These are phyloP conservation scores for Xiphias gladius DNA, from an alignment of 2,113 vertebrate genomes.

Conservation along the genomic window DNA sequence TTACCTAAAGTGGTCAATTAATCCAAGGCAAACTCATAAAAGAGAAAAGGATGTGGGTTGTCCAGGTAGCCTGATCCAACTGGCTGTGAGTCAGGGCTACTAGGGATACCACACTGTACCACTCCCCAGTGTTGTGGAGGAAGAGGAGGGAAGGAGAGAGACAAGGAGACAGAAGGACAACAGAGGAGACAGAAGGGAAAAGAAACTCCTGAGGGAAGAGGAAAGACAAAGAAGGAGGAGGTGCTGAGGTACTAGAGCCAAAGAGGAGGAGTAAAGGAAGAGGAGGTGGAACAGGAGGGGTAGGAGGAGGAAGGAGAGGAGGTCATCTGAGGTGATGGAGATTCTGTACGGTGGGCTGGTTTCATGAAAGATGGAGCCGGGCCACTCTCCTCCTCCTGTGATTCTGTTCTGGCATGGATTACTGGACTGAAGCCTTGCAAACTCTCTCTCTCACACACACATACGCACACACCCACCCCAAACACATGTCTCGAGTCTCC, in stretches of 20 bases:
- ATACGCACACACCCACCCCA: conserved; percentile 42
- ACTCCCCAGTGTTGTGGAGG: conserved; percentile 27
- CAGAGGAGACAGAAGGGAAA: not conserved
- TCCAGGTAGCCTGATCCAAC: conserved; percentile 61
- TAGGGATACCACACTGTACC: conserved; percentile 48
- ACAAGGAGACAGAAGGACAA: conserved; percentile 19
- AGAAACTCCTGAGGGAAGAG: conserved; percentile 25
- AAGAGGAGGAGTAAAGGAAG: conserved; percentile 16
- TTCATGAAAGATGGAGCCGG: conserved; percentile 64
- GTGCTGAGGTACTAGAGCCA: conserved; percentile 11
- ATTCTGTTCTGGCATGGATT: conserved; percentile 65
- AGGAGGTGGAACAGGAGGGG: conserved; percentile 19
- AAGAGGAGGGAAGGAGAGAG: conserved; percentile 7
- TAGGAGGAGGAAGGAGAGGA: conserved; percentile 46
- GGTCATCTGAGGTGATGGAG: conserved; percentile 78
- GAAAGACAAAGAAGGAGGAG: conserved; percentile 16
- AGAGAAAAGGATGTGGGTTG: conserved; percentile 71
- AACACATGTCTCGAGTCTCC: conserved; percentile 52
- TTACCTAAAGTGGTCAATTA: conserved; percentile 76
- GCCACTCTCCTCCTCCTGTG: conserved; percentile 68
- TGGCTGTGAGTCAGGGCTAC: conserved; percentile 53
- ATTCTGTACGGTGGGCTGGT: conserved; percentile 63
- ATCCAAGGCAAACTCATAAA: conserved; percentile 76
- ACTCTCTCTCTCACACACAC: not conserved
- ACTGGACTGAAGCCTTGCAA: conserved; percentile 49